Conservation (phyloP, 2,797 vertebrate genomes). For the Trichosurus vulpecula region DNA sequence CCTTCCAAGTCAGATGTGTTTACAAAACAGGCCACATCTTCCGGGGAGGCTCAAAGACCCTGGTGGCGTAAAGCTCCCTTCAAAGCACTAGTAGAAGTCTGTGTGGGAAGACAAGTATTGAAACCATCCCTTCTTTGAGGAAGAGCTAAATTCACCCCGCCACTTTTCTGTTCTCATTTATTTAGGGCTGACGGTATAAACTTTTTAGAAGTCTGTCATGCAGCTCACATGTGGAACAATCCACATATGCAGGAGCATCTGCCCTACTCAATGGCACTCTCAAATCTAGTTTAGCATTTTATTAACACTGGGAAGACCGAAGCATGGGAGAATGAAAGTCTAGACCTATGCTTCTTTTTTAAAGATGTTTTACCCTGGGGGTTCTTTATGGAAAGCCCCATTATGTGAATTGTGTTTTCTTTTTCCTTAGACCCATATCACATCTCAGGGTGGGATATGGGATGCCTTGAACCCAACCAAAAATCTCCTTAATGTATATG, state of each 20-base stretch:
- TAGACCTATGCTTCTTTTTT: not conserved
- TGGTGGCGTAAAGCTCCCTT: conserved; percentile 84
- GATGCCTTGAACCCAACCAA: not conserved
- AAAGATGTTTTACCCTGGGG: not conserved
- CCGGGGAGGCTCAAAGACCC: conserved; percentile 82
- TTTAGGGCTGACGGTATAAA: conserved; percentile 59
- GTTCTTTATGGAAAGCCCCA: not conserved
- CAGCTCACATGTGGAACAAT: not conserved
- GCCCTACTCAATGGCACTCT: not conserved
- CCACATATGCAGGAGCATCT: not conserved
- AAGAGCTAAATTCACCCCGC: conserved; percentile 69
- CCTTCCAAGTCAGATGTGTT: conserved; percentile 89
- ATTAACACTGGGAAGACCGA: conserved; percentile 37
- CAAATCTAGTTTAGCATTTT: conserved; percentile 27
- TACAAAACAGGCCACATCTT: conserved; percentile 87
- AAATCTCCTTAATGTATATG: not conserved
- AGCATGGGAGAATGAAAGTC: not conserved
- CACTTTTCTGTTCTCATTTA: conserved; percentile 76
- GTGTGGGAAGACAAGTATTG: conserved; percentile 89
- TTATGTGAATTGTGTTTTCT: not conserved
- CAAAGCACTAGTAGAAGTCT: conserved; percentile 92
- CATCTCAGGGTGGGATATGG: not conserved
- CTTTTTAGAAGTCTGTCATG: conserved; percentile 54
- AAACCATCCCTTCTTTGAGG: conserved; percentile 82
- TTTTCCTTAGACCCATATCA: not conserved